phyloP scores from a whole-genome alignment of 2,113 vertebrate species.

The Embiotoca jacksoni region DNA sequence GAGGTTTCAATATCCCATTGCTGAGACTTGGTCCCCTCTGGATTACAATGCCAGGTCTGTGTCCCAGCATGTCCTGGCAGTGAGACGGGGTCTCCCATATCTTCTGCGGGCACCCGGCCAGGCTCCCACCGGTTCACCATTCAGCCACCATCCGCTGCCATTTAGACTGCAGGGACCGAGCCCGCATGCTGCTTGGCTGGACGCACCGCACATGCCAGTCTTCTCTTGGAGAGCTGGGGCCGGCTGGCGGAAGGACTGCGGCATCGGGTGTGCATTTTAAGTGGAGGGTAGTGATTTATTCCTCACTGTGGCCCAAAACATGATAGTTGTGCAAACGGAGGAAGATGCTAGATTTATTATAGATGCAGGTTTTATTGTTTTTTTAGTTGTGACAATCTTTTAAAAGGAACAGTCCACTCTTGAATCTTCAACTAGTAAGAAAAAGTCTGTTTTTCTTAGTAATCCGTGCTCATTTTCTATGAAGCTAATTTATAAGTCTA shows the following conservation, averaged over 20 bases:
- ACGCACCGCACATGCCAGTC: constrained; percentile 41
- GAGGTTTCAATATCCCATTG: constrained; percentile 17
- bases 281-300: constrained; percentile 41
- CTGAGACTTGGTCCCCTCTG: constrained; percentile 21
- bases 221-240: constrained; percentile 45
- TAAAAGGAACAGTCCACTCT: too few relatives aligned
- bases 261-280: constrained; percentile 52
- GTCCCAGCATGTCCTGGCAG: constrained; percentile 70
- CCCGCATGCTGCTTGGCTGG: constrained; percentile 51
- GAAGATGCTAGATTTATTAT: neutral
- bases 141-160: constrained; percentile 67
- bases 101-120: constrained; percentile 66
- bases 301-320: constrained; percentile 27
- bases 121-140: constrained; percentile 68
- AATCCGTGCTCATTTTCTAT: too few relatives aligned
- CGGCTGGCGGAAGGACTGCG: constrained; percentile 25
- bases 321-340: neutral
- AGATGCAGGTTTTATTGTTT: neutral
- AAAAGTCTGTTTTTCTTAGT: too few relatives aligned
- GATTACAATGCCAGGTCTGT: constrained; percentile 64
- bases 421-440: too few relatives aligned
- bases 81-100: constrained; percentile 54
- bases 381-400: too few relatives aligned
- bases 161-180: constrained; percentile 59
- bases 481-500: neutral